Percentiles rank a stretch among this genome's conserved stretches.
Evolutionary conservation across 2,797 vertebrate species (phyloP).

Genomic region (Danio choprae): DNA sequence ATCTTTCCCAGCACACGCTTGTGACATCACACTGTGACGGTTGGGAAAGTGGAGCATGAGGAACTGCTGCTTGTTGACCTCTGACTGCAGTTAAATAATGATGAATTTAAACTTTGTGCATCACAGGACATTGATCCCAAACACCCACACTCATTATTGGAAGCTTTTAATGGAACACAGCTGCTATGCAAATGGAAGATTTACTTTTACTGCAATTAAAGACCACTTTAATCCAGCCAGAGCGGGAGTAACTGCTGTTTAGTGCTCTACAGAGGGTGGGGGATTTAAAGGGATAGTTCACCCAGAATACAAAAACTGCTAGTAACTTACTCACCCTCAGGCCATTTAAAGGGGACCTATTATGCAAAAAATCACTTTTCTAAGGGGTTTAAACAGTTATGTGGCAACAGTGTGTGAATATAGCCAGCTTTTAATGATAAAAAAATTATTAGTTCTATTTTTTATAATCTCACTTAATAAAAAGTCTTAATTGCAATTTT

Average conservation of each 20-base stretch:
- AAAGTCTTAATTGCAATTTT: too few relatives aligned
- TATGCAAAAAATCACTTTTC: too few relatives aligned
- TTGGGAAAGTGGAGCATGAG: not conserved
- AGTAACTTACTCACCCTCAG: too few relatives aligned
- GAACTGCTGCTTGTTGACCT: constrained; percentile 25
- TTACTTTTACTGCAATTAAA: constrained; percentile 2
- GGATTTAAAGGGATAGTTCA: not conserved
- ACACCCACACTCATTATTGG: not conserved
- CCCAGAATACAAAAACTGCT: not conserved
- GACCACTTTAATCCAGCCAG: constrained; percentile 7
- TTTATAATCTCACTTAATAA: too few relatives aligned
- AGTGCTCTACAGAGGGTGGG: not conserved
- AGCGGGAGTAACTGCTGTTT: not conserved
- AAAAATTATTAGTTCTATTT: too few relatives aligned
- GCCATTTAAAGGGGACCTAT: too few relatives aligned
- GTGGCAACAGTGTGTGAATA: too few relatives aligned
- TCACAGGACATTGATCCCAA: constrained; percentile 40
- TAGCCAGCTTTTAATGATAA: too few relatives aligned
- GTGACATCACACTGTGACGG: constrained; percentile 29
- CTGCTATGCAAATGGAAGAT: not conserved
- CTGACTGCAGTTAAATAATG: constrained; percentile 8
- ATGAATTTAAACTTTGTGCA: constrained; percentile 20
- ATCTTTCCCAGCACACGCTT: not conserved
- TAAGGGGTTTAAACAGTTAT: too few relatives aligned
- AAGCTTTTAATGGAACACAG: constrained; percentile 20